Evolutionary conservation across 2,888 invertebrate genomes (phyloP).

Genomic region (Limnephilus rhombicus): DNA sequence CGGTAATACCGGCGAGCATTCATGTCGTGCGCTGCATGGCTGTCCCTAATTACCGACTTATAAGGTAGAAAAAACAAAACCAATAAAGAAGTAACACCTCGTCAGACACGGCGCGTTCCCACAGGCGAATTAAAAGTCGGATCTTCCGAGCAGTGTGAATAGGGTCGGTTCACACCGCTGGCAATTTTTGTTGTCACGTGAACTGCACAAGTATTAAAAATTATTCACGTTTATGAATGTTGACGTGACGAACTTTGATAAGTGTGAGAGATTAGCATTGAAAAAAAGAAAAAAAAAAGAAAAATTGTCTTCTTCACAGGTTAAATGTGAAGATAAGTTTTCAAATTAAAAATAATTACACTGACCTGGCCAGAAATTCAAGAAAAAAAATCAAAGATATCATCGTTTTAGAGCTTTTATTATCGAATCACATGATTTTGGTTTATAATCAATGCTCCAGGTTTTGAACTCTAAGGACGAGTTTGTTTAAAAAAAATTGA

Average conservation of each 20-base stretch:
- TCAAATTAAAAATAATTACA: no score
- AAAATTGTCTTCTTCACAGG: no score
- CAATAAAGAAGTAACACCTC: conserved; percentile 60
- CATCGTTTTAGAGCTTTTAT: no score
- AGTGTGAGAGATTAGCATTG: not conserved
- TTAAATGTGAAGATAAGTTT: no score
- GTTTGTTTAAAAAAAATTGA: no score
- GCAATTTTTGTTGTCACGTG: not conserved
- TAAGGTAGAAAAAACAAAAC: conserved; percentile 50
- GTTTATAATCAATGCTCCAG: not conserved
- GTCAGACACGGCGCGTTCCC: conserved; percentile 54
- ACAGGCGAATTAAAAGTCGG: conserved; percentile 32
- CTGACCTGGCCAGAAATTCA: no score
- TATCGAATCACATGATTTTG: no score
- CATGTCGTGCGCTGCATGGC: conserved; percentile 35
- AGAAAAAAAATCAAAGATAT: no score
- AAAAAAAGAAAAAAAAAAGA: not conserved
- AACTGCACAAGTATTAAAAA: not conserved
- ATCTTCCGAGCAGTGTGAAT: not conserved
- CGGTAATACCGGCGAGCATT: not conserved
- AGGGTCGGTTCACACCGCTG: not conserved
- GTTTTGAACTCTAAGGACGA: not conserved
- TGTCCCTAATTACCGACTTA: conserved; percentile 39
- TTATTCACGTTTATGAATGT: not conserved
- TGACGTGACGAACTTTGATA: not conserved